Evolutionary conservation across 2,888 invertebrate genomes (phyloP).

Genomic region (Eupithecia tripunctaria): DNA sequence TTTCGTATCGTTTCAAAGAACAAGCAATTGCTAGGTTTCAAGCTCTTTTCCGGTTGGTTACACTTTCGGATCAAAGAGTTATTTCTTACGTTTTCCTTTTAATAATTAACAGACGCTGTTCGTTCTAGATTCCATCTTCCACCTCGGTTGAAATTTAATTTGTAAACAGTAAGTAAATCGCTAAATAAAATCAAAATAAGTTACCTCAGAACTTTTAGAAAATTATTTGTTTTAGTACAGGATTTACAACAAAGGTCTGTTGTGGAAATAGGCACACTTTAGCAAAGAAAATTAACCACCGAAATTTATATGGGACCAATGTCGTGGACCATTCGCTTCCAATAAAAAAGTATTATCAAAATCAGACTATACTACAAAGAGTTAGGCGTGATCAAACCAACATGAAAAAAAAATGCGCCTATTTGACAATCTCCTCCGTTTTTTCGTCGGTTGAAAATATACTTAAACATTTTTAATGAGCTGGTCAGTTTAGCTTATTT

Average conservation of each 20-base stretch:
- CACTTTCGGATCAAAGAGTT: conserved; percentile 33
- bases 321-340: too few species aligned
- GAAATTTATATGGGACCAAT: too few species aligned
- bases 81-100: conserved; percentile 27
- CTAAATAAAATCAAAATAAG: not conserved
- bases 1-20: not conserved
- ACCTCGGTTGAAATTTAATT: conserved; percentile 8
- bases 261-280: too few species aligned
- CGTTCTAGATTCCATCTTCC: conserved; percentile 21
- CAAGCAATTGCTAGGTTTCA: conserved; percentile 60
- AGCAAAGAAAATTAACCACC: too few species aligned
- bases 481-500: not conserved
- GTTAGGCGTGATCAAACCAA: too few species aligned
- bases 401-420: too few species aligned
- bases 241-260: not conserved
- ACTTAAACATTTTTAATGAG: not conserved
- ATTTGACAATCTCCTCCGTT: too few species aligned
- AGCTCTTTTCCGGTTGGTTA: conserved; percentile 33
- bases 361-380: too few species aligned
- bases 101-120: conserved; percentile 20
- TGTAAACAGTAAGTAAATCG: not conserved
- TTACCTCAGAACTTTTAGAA: not conserved
- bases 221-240: too few species aligned
- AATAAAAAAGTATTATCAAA: too few species aligned
- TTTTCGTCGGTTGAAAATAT: too few species aligned